These are phyloP conservation scores for Aphidius colemani DNA, from an alignment of 2,888 invertebrate species.

Conservation along the genomic window DNA sequence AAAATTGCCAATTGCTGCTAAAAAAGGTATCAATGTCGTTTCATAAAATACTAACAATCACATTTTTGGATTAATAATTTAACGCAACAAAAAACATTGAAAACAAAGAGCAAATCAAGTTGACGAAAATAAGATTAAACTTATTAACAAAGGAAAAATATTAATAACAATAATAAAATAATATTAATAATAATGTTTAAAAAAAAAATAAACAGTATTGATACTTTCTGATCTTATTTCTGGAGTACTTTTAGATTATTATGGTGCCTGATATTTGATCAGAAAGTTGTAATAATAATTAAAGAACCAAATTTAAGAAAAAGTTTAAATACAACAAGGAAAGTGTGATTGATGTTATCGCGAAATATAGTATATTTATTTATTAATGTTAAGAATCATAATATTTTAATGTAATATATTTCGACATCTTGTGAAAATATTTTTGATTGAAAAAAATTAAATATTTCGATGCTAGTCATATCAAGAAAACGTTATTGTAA, in stretches of 20 bases:
- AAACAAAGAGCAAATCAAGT: neutral
- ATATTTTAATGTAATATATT: neutral
- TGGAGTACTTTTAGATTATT: too few species aligned
- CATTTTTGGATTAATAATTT: neutral
- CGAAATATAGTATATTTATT: neutral
- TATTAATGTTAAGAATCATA: neutral
- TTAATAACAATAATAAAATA: too few species aligned
- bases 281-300: too few species aligned
- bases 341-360: neutral
- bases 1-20: slow-evolving; percentile 88
- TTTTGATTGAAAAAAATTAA: too few species aligned
- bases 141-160: too few species aligned
- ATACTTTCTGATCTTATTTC: too few species aligned
- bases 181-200: too few species aligned
- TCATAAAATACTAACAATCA: slow-evolving; percentile 44
- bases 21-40: slow-evolving; percentile 81
- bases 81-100: slow-evolving; percentile 5
- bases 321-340: neutral
- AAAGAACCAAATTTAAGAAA: too few species aligned
- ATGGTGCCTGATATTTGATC: too few species aligned
- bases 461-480: too few species aligned
- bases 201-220: too few species aligned
- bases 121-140: neutral
- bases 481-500: too few species aligned
- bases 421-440: neutral